These are phyloP conservation scores for Acipenser transmontanus DNA, from an alignment of 2,797 vertebrate species.

Conservation along the genomic window DNA sequence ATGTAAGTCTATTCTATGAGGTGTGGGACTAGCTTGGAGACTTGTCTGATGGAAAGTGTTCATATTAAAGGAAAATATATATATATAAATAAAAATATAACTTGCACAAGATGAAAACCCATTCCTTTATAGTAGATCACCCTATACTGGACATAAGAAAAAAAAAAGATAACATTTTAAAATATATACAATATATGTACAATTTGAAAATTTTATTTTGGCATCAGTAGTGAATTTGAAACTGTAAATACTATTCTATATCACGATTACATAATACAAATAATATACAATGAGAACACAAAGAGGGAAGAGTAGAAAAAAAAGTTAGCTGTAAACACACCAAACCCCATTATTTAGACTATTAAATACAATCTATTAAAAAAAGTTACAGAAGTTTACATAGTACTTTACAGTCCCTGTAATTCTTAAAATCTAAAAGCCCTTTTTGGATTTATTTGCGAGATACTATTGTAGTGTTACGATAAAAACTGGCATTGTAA, in stretches of 20 bases:
- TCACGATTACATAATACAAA: slow-evolving; percentile 51
- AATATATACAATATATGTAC: slow-evolving; percentile 47
- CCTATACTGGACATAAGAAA: too few species aligned
- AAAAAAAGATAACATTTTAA: slow-evolving; percentile 25
- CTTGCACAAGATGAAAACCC: too few species aligned
- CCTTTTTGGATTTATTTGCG: slow-evolving; percentile 53
- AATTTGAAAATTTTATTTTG: slow-evolving; percentile 63
- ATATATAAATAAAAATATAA: too few species aligned
- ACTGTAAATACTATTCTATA: slow-evolving; percentile 30
- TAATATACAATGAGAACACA: slow-evolving; percentile 44
- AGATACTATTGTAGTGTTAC: slow-evolving; percentile 57
- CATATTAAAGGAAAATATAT: too few species aligned
- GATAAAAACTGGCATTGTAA: slow-evolving; percentile 59
- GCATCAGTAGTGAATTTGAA: slow-evolving; percentile 70
- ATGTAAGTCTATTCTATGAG: too few species aligned
- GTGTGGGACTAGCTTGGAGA: too few species aligned
- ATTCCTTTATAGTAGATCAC: too few species aligned
- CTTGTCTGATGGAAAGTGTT: too few species aligned
- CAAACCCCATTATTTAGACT: slow-evolving; percentile 29
- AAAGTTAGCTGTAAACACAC: slow-evolving; percentile 53
- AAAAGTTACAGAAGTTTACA: slow-evolving; percentile 27
- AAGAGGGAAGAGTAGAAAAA: neutral
- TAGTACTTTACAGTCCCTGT: slow-evolving; percentile 48
- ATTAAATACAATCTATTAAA: slow-evolving; percentile 26
- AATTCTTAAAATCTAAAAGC: slow-evolving; percentile 53